Percentiles rank a stretch among this genome's conserved stretches.
These are phyloP conservation scores for Cyprinodon variegatus DNA, from an alignment of 2,113 vertebrate genomes.

Conservation along the genomic window DNA sequence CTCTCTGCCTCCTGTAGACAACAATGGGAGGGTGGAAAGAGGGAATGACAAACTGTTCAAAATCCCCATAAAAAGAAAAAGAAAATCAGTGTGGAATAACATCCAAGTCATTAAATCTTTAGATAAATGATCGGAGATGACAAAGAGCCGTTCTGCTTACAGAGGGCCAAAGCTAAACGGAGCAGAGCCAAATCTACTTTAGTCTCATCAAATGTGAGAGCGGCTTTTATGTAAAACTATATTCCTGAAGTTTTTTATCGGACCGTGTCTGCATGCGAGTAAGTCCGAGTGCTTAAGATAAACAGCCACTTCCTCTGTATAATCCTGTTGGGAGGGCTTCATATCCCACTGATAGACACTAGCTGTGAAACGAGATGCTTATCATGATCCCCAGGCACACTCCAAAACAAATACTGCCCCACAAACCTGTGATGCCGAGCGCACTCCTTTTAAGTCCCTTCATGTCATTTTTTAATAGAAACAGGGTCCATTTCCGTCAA, in stretches of 20 bases:
- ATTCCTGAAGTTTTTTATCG: constrained; percentile 57
- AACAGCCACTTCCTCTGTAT: constrained; percentile 73
- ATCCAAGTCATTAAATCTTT: constrained; percentile 61
- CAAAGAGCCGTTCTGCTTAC: constrained; percentile 38
- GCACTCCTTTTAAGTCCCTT: background rate
- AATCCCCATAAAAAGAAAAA: constrained; percentile 52
- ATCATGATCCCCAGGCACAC: constrained; percentile 59
- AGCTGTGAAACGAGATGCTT: constrained; percentile 72
- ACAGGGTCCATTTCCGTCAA: constrained; percentile 13
- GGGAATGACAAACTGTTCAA: background rate
- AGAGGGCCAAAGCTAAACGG: constrained; percentile 9
- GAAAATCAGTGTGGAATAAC: constrained; percentile 49
- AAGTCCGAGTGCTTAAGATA: constrained; percentile 52
- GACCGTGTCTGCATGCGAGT: constrained; percentile 25
- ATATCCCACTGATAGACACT: constrained; percentile 70
- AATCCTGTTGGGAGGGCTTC: constrained; percentile 67
- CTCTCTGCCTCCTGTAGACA: constrained; percentile 90
- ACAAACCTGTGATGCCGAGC: constrained; percentile 32
- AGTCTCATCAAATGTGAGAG: constrained; percentile 53
- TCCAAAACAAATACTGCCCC: constrained; percentile 58
- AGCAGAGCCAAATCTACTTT: constrained; percentile 24
- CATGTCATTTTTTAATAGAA: constrained; percentile 9
- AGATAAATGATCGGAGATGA: constrained; percentile 54
- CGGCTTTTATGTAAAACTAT: constrained; percentile 52
- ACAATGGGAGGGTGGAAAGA: background rate